Evolutionary conservation across 2,113 vertebrate genomes (phyloP), one percentile per base, ranked within the genome.

Genomic region (Clarias gariepinus): DNA sequence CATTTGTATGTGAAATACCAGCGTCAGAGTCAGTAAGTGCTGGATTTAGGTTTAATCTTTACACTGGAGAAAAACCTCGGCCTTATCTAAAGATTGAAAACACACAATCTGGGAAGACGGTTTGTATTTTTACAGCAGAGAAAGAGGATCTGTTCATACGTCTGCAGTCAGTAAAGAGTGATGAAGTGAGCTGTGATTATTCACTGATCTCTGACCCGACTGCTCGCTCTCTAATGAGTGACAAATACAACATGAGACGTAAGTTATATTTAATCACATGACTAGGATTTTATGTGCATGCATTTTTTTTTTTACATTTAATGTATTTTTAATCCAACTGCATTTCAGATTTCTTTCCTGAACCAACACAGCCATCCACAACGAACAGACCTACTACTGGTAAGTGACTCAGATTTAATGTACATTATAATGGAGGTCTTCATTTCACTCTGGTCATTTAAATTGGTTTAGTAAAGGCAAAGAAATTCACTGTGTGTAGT

Each of bases 1-100:
- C n/a, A n/a, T n/a, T n/a, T n/a, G n/a, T n/a, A n/a, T n/a, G 90
- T 86, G 58, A 18, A 58, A 79, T 81, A 16, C 15, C 84, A 15
- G 33, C 19, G 57, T 61, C 79, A 58, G 82, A n/a, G 28, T 66
- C 64, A 66, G 41, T n/a, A n/a, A n/a, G n/a, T n/a, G n/a, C n/a
- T n/a, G n/a, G n/a, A n/a, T n/a, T n/a, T n/a, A n/a, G n/a, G n/a
- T n/a, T n/a, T n/a, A n/a, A n/a, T n/a, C n/a, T n/a, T n/a, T n/a
- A n/a, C n/a, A n/a, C n/a, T n/a, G n/a, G n/a, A n/a, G n/a, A n/a
- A n/a, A n/a, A n/a, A n/a, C n/a, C n/a, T n/a, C n/a, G n/a, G n/a
- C n/a, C n/a, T n/a, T n/a, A n/a, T n/a, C n/a, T n/a, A n/a, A n/a
- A n/a, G n/a, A n/a, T n/a, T n/a, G n/a, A n/a, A n/a, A n/a, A n/a